Evolutionary conservation across 2,113 vertebrate species (phyloP).

Genomic region (Ranitomeya variabilis): DNA sequence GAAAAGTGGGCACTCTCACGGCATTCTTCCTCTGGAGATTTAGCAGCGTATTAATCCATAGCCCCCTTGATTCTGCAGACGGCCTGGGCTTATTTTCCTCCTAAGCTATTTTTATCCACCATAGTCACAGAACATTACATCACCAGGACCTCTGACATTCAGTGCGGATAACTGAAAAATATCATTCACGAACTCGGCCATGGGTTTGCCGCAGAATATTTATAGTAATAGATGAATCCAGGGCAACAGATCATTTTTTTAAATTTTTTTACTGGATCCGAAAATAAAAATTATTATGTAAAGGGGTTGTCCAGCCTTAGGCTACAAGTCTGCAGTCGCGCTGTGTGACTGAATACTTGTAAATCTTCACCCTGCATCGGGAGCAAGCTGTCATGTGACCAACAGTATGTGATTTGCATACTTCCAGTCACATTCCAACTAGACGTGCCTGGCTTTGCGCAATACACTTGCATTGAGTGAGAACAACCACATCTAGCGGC

Average conservation of each 20-base stretch:
- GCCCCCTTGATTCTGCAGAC: not conserved
- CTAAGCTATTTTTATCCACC: not conserved
- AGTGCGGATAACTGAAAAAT: not conserved
- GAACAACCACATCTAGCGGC: no score
- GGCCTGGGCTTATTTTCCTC: not conserved
- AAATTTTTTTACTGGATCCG: not conserved
- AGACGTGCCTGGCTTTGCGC: no score
- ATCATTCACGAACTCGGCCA: not conserved
- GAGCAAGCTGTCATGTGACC: no score
- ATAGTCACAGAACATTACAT: constrained; percentile 20
- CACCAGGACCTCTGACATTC: constrained; percentile 23
- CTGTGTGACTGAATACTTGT: no score
- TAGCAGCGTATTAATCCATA: not conserved
- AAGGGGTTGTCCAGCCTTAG: not conserved
- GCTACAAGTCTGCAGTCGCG: no score
- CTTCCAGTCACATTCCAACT: no score
- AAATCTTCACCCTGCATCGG: no score
- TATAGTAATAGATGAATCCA: not conserved
- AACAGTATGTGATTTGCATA: no score
- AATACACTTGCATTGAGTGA: no score
- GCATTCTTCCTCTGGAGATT: not conserved
- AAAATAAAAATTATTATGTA: not conserved
- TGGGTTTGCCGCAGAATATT: not conserved
- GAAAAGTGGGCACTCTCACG: not conserved
- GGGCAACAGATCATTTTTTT: not conserved